A percentile compares a stretch with the other conserved stretches of the same genome.
phyloP scores from a whole-genome alignment of 2,113 vertebrate species.

The Cryptomyrus ogoouensis region DNA sequence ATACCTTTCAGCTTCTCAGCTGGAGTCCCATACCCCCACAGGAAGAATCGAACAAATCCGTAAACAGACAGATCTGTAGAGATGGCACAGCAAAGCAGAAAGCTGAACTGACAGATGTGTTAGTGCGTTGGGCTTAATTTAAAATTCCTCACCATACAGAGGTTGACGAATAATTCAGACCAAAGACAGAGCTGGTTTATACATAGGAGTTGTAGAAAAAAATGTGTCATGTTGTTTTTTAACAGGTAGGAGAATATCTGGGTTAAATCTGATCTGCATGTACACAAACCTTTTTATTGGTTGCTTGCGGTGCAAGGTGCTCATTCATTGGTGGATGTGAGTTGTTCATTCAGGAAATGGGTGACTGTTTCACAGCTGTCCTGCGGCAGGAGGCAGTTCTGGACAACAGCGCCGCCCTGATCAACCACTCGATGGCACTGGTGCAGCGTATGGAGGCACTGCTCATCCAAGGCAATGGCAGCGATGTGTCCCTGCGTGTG shows the following conservation, averaged over 20 bases:
- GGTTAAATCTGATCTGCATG: background rate
- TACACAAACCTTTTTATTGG: background rate
- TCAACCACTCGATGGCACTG: constrained; percentile 76
- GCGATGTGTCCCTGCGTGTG: constrained; percentile 74
- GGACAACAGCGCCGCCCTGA: constrained; percentile 55
- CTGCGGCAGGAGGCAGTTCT: constrained; percentile 53
- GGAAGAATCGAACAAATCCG: background rate
- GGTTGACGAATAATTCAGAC: background rate
- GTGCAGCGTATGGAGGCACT: constrained; percentile 77
- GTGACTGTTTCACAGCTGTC: constrained; percentile 47
- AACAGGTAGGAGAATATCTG: background rate
- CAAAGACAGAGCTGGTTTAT: background rate
- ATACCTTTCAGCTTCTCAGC: background rate
- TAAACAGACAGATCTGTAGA: background rate
- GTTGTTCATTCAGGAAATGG: background rate
- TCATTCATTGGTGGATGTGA: background rate
- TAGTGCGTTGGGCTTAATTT: background rate
- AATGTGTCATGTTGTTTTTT: background rate
- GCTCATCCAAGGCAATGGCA: constrained; percentile 73
- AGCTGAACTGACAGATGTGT: background rate
- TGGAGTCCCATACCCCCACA: background rate
- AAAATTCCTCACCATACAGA: background rate
- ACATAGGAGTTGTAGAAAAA: background rate
- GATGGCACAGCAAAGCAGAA: background rate
- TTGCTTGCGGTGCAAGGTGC: background rate